Evolutionary conservation across 2,888 invertebrate genomes (phyloP).

Genomic region (Physocephala rufipes): DNA sequence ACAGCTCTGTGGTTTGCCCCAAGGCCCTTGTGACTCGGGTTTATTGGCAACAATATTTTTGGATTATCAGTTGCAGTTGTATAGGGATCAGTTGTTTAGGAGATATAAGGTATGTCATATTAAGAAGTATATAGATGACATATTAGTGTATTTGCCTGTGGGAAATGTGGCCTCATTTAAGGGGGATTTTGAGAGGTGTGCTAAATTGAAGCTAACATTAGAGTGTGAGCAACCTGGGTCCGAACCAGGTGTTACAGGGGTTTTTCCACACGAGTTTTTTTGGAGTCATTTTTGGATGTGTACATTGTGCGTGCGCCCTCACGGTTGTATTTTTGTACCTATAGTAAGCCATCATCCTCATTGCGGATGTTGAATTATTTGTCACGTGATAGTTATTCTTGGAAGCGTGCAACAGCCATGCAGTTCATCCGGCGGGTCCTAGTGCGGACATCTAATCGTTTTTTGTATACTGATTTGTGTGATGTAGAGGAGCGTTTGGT

Average conservation of each 20-base stretch:
- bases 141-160: background rate
- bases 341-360: background rate
- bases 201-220: background rate
- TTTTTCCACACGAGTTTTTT: background rate
- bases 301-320: background rate
- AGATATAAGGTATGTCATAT: background rate
- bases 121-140: slow-evolving; percentile 15
- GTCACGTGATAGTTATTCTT: background rate
- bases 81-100: background rate
- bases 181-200: background rate
- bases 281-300: background rate
- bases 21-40: no score
- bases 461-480: background rate
- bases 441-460: background rate
- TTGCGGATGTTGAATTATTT: background rate
- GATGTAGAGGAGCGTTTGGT: background rate
- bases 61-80: background rate
- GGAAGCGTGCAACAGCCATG: background rate
- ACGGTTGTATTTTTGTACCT: background rate
- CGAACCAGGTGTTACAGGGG: background rate
- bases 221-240: background rate
- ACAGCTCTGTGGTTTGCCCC: no score
- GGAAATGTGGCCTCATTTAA: background rate
- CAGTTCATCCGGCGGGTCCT: background rate
- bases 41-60: no score